Base-by-base conservation (phyloP, 1,140 invertebrate genomes). In the Neocloeon triangulifer region DNA sequence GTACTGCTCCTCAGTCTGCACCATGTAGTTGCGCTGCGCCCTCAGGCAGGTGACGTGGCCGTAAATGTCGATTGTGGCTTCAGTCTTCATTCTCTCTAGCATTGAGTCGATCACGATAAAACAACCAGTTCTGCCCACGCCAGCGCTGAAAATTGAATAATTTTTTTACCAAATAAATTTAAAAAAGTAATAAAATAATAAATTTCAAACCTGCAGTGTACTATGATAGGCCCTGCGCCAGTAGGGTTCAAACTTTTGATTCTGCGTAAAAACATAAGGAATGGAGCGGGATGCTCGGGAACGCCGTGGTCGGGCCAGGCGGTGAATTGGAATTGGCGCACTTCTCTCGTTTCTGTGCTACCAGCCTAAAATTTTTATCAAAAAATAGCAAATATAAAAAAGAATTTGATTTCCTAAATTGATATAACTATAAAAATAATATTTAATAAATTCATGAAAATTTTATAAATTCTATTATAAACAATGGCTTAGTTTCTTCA, bases 221-320 rank as follows among this genome's bases (percentile, higher is more conserved):
- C 89, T 1, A 97, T 72, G 38, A 98, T 68, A 0, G 95, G 94
- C 1, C 92, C 92, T 18, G 64, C 58, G 39, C 95, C 88, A 1
- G 70, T 56, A 5, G 85, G 81, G 45, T 95, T 97, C 32, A 91
- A 55, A 16, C 69, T 72, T 39, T 81, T 75, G 3, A 98, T 89
- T 30, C 94, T 66, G 22, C 86, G 69, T 40, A 98, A 62, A 57
- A 98, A 99, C 59, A 94, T 91, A 19, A 99, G 60, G 57, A 99
- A 94, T 1, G 94, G 91, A 1, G 92, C 94, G 1, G 95, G 89
- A 56, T 97, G 88, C 48, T 97, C 91, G 1, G 92, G 94, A 0
- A 95, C 89, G 1, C 92, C 94, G 47, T 99, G 94, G 54, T 99
- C 94, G 0, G 95, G 95, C 95, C 95, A 99, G 3, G 91, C 91